A percentile compares a stretch with the other conserved stretches of the same genome.
Evolutionary conservation across 2,113 vertebrate genomes (phyloP).

Genomic region (Pluvianellus socialis): DNA sequence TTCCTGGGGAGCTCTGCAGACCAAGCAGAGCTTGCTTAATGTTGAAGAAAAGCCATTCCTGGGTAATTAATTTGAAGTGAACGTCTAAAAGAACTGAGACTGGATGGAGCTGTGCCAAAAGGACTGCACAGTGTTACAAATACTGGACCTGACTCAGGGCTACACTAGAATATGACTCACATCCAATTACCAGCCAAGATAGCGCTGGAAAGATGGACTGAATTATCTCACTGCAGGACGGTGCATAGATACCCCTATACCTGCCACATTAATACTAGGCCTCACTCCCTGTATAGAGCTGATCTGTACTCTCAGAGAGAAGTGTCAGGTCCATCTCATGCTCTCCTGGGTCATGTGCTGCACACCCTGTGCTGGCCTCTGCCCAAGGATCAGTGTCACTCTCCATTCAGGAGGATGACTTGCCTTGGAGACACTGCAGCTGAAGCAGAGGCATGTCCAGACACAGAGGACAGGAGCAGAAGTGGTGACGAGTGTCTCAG

Average conservation of each 20-base stretch:
- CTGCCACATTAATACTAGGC: neutral
- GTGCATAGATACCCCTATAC: neutral
- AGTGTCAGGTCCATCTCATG: neutral
- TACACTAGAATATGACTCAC: slow-evolving; percentile 48
- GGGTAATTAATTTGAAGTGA: slow-evolving; percentile 46
- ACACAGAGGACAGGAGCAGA: neutral
- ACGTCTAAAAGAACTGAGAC: slow-evolving; percentile 33
- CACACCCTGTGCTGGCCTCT: neutral
- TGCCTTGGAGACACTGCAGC: neutral
- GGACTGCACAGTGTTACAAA: slow-evolving; percentile 48
- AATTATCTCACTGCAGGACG: neutral
- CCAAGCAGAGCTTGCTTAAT: slow-evolving; percentile 34
- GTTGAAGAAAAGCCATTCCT: slow-evolving; percentile 40
- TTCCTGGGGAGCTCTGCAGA: slow-evolving; percentile 30
- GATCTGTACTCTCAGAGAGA: neutral
- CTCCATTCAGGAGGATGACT: neutral
- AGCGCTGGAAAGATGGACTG: slow-evolving; percentile 13
- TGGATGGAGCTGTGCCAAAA: slow-evolving; percentile 42
- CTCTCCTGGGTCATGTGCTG: neutral
- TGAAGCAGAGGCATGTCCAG: neutral
- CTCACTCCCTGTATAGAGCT: neutral
- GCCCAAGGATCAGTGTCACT: neutral
- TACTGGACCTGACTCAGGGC: slow-evolving; percentile 51
- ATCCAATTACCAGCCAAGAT: slow-evolving; percentile 24
- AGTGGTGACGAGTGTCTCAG: neutral